Evolutionary conservation across 2,113 vertebrate species (phyloP), one percentile per base, ranked within the genome.

Genomic region (Lota lota): DNA sequence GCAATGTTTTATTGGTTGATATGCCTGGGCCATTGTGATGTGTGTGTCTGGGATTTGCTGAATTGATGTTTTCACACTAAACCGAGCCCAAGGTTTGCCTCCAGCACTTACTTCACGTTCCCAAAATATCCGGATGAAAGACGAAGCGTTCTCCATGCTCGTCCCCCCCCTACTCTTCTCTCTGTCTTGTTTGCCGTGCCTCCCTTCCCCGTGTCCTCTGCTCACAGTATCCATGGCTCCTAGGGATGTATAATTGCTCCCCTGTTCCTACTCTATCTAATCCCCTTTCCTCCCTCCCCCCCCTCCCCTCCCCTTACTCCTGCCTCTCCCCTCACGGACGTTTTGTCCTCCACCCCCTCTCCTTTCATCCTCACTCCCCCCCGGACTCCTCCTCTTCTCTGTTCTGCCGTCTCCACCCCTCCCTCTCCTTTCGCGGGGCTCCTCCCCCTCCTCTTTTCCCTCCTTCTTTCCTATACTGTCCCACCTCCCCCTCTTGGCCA

Each of bases 51-150:
- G 50, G 12, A 3, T 53, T 15, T 8, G 53, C 40, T 4, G 17
- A 18, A 56, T 1, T 5, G 15, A 17, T 14, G 53, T 14, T 56
- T 56, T 56, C 64, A 12, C 62, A 12, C 12, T 47, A 10, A 47
- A 47, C 40, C 40, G 8, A 1, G 40, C 40, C 40, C 10, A 47
- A 11, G 40, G 17, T 17, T 57, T 20, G 20, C 70, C 67, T 72
- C 57, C 54, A 72, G 70, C 69, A 33, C 58, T 85, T 82, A 85
- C 72, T 64, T 75, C 40, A 79, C 82, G 82, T 78, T 86, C 83
- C 85, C 76, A 87, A 88, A 90, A 90, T 88, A 90, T 87, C 87
- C 6, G 33, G 66, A 77, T 82, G 81, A 81, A 85, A 90, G 88
- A 87, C 82, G 84, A 86, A 83, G 80, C 66, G 51, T 64, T 63